Evolutionary conservation across 1,140 invertebrate genomes (phyloP), one percentile per base, ranked within the genome.

Genomic region (Dolichoris vasculosae): DNA sequence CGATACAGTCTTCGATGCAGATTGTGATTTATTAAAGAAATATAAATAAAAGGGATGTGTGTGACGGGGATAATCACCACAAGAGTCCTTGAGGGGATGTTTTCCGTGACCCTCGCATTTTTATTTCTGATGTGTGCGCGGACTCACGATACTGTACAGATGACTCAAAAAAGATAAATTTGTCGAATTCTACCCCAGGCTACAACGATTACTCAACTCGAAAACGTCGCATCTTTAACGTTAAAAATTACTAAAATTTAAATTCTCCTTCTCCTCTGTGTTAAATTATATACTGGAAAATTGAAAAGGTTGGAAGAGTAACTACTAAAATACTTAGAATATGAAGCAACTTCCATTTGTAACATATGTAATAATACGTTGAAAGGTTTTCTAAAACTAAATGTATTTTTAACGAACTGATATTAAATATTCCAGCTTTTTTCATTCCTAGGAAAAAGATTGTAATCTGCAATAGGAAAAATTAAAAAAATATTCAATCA

Each of bases 1-100:
- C 2, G 9, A 0, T 30, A 15, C 15, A 13, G 3, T 20, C 64
- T 13, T 48, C 48, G 26, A 78, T 78, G 48, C 20, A 78, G 76
- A 78, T 78, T 32, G 46, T 48, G 76, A 78, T 78, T 78, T 78
- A 32, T 78, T 78, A 78, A 48, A 38, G 48, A 30, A 80, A 67
- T 15, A n/a, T 67, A 80, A 80, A 67, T 82, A 82, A 23, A 23
- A 13, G 79, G 8, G 7, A 38, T 23, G 30, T 7, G 40, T 46
- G 40, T 67, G 79, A 38, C 15, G 30, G n/a, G 43, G 67, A 38
- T 69, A 69, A 69, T 69, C 35, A 38, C 32, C 32, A 15, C 7
- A 46, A 48, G 38, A 69, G 38, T 15, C 38, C 8, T 64, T 82
- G 23, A 7, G 38, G 79, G 43, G 79, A 15, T 1, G 30, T 59